Base-by-base conservation (phyloP, 2,888 invertebrate species). In the Monopis laevigella region DNA sequence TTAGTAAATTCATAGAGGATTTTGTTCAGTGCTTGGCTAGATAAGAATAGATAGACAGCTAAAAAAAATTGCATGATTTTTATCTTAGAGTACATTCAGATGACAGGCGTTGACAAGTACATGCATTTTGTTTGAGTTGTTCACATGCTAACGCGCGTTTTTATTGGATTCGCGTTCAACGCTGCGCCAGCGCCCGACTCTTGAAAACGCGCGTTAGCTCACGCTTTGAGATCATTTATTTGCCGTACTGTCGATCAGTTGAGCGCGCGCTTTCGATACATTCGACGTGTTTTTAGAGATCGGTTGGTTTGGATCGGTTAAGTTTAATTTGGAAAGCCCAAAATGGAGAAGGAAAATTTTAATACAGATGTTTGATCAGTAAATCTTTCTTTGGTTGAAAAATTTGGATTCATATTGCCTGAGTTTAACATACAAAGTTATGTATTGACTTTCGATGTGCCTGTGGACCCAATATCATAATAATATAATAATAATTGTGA, bases 201-300 rank as follows among this genome's bases (percentile, higher is more conserved):
- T 8, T 12, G 10, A 7, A 5, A 29, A 29, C 11, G 29, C 11
- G 29, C 29, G 29, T 11, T 29, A 29, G n/a, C 11, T 5, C 11
- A 11, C 29, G 29, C 29, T 29, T 29, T 29, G 7, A 29, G 29
- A 11, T 29, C 29, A 29, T 29, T 29, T 5, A 5, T 29, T 29
- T 11, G 12, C 29, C 29, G 12, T 29, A 12, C 29, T 7, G 29
- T 29, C 29, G 29, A 5, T 29, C 29, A 29, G 29, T 29, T 29
- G 11, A 29, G 29, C 29, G 29, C 29, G 29, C 5, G 12, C 29
- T 29, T 11, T 29, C 29, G 29, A 29, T 29, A 12, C 29, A 11
- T 29, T 11, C 5, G 29, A 29, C 29, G 29, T 29, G 29, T 29
- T 7, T 29, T 29, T 11, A 12, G 29, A n/a, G 29, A 11, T 29